Evolutionary conservation across 2,113 vertebrate species (phyloP), one percentile per base, ranked within the genome.

Genomic region (Oncorhynchus masou): DNA sequence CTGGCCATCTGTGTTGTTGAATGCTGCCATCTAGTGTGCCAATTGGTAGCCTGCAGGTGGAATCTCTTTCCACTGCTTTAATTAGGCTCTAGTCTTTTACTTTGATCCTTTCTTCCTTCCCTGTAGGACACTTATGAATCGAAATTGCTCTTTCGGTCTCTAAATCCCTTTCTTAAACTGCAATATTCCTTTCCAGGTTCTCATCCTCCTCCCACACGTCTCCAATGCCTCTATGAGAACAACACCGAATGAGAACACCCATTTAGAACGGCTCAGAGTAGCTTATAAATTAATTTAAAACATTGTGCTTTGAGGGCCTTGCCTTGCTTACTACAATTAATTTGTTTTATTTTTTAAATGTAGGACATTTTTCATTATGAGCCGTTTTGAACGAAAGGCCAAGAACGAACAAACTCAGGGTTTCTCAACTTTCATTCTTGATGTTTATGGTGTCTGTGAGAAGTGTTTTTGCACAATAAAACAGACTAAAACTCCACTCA

Each of bases 11-110:
- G 12, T 70, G n/a, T 24, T 24, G 45, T 48, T 48, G n/a, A 70
- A 70, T 48, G 29, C 68, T 70, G 68, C 68, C 68, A 70, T 49
- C 68, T 48, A 70, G 68, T 51, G 68, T 45, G 22, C 2, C 45
- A 13, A 11, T 25, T 15, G 39, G 39, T 45, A 45, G 39, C 9
- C 39, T 45, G 39, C 39, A 11, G 39, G 9, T 13, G 20, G 2
- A 22, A 70, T 12, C 2, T 5, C 34, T 49, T n/a, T 8, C 19
- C 27, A 29, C n/a, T 2, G 68, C 8, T 70, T 48, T 49, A 49
- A 70, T n/a, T 24, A 16, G 24, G 39, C 39, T 45, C 39, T 2
- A 45, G 9, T 16, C 5, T 15, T 29, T 24, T 12, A 7, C 39
- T 70, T 48, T 49, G 34, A 70, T 49, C 68, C 68, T 2, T 4